A percentile compares a stretch with the other conserved stretches of the same genome.
Conservation (phyloP, 1,140 invertebrate species). For the Temnothorax curvispinosus region DNA sequence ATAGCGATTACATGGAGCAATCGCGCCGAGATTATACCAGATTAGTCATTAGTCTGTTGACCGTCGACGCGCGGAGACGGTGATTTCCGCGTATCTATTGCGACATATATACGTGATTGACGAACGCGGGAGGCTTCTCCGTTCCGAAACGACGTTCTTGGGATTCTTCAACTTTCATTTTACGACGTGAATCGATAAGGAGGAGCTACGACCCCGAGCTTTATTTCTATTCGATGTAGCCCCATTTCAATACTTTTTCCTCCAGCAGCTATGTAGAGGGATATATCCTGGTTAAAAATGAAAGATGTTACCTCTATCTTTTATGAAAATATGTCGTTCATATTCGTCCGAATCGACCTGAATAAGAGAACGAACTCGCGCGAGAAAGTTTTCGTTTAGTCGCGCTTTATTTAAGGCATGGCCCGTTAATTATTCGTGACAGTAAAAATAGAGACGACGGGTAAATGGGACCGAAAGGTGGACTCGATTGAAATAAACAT, state of each 20-base stretch:
- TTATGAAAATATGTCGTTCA: not conserved
- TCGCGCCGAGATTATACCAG: slow-evolving; percentile 55
- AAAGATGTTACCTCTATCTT: not conserved
- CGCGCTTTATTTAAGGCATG: not conserved
- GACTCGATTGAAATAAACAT: not conserved
- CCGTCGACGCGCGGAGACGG: slow-evolving; percentile 3
- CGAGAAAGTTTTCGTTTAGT: not conserved
- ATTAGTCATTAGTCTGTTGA: slow-evolving; percentile 42
- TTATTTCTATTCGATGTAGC: not conserved
- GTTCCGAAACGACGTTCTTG: not conserved
- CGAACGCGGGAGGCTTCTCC: not conserved
- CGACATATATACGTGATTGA: not conserved
- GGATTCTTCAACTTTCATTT: not conserved
- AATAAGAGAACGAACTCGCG: not conserved
- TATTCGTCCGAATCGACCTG: not conserved
- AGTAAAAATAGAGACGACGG: not conserved
- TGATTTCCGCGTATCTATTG: not conserved
- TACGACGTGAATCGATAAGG: not conserved
- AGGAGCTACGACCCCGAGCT: not conserved
- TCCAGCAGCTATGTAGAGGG: too few relatives aligned
- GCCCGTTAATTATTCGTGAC: not conserved
- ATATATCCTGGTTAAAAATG: not conserved
- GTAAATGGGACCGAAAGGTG: not conserved
- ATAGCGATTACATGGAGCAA: slow-evolving; percentile 66
- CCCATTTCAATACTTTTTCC: not conserved